A percentile compares a stretch with the other conserved stretches of the same genome.
Conservation (phyloP, 2,113 vertebrate genomes). For the Alexandromys fortis region DNA sequence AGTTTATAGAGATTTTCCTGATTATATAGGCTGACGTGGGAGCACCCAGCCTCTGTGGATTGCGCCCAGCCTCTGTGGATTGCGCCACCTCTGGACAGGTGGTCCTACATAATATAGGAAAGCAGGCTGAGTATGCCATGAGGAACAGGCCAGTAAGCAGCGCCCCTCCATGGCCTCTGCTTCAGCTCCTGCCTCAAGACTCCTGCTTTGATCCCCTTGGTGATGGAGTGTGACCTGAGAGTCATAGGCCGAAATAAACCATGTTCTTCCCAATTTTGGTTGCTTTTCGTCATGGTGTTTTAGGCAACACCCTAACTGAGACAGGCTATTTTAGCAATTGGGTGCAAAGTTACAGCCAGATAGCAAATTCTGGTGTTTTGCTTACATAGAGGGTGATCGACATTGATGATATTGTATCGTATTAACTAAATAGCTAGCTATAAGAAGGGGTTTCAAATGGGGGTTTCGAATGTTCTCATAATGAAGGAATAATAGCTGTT, state of each 20-base stretch:
- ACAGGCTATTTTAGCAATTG: neutral
- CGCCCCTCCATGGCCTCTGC: neutral
- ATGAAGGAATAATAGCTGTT: neutral
- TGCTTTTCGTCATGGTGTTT: neutral
- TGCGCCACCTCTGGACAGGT: too few relatives aligned
- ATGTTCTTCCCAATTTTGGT: neutral
- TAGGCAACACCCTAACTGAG: neutral
- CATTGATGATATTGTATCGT: neutral
- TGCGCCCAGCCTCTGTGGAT: neutral
- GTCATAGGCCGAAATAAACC: neutral
- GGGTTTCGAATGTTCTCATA: neutral
- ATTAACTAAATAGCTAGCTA: neutral
- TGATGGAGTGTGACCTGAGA: neutral
- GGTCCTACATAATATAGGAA: neutral
- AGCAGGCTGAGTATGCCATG: neutral
- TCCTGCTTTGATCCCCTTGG: neutral
- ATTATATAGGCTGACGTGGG: too few relatives aligned
- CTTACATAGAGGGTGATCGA: neutral
- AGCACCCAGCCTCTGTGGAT: neutral
- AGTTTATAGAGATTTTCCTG: neutral
- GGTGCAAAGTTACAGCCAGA: neutral
- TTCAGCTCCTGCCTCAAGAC: neutral
- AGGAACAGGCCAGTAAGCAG: neutral
- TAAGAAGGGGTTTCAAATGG: neutral
- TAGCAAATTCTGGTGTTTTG: neutral